These are phyloP conservation scores for Stigmatopora nigra DNA, from an alignment of 2,113 vertebrate genomes.

Conservation along the genomic window DNA sequence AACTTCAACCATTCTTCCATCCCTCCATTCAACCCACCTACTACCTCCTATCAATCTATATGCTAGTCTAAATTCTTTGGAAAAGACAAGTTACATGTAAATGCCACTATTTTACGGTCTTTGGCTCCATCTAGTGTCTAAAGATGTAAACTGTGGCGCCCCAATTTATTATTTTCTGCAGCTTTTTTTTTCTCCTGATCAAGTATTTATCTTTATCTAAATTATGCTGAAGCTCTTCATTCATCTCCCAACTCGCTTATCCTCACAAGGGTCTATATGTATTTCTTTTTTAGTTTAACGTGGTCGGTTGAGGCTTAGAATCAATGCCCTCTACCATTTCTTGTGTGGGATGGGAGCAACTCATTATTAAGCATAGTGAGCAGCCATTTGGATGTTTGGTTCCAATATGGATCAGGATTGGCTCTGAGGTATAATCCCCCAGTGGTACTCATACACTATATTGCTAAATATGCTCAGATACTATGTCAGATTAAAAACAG, in stretches of 20 bases:
- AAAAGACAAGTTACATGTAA: conserved; percentile 14
- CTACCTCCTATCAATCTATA: not conserved
- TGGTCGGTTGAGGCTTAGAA: not conserved
- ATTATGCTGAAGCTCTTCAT: not conserved
- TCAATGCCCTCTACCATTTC: conserved; percentile 3
- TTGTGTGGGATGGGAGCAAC: conserved; percentile 20
- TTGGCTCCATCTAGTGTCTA: conserved; percentile 62
- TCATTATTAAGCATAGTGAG: conserved; percentile 47
- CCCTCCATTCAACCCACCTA: too few species aligned
- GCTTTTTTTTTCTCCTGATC: not conserved
- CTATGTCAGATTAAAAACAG: conserved; percentile 55
- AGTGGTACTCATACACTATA: conserved; percentile 43
- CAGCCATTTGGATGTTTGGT: conserved; percentile 39
- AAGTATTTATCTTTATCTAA: conserved; percentile 11
- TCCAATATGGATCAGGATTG: conserved; percentile 40
- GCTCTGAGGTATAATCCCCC: conserved; percentile 43
- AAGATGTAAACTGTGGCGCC: conserved; percentile 17
- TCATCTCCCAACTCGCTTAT: too few species aligned
- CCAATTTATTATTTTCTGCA: not conserved
- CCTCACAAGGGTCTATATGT: not conserved
- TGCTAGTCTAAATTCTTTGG: conserved; percentile 6
- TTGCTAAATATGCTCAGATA: conserved; percentile 48
- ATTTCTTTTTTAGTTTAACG: not conserved
- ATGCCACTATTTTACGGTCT: conserved; percentile 55
- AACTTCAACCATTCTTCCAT: too few species aligned